Evolutionary conservation across 64 coral and sea anemone genomes (phyloP).

Genomic region (Pocillopora damicornis): DNA sequence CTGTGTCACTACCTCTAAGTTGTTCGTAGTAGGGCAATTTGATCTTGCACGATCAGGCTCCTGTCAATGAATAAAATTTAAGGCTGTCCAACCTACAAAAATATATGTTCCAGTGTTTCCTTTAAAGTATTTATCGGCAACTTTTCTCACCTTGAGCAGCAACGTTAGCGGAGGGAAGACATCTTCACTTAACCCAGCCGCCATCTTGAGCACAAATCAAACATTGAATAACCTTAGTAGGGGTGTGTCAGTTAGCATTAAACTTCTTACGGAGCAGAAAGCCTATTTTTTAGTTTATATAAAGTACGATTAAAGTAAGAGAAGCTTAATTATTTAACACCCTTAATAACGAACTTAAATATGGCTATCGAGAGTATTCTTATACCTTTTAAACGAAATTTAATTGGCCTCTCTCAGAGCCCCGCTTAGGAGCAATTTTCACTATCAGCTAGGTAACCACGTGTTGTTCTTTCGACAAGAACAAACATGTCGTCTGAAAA

Average conservation of each 20-base stretch:
- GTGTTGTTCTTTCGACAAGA: too few relatives aligned
- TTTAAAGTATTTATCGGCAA: not conserved
- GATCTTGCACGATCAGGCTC: not conserved
- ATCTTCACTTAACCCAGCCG: slow-evolving; percentile 47
- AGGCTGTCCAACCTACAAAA: not conserved
- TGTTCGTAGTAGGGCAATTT: too few relatives aligned
- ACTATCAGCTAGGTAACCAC: not conserved
- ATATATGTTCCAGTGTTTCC: not conserved
- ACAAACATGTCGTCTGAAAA: too few relatives aligned
- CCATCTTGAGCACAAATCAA: slow-evolving; percentile 27
- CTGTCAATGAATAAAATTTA: not conserved
- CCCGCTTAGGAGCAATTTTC: not conserved
- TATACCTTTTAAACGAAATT: not conserved
- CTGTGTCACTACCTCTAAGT: too few relatives aligned
- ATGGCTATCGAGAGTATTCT: too few relatives aligned
- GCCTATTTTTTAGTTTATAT: too few relatives aligned
- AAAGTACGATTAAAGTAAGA: too few relatives aligned
- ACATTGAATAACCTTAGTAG: too few relatives aligned
- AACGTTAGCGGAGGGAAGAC: slow-evolving; percentile 66
- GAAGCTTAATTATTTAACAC: too few relatives aligned
- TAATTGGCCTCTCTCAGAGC: too few relatives aligned
- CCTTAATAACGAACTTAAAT: too few relatives aligned
- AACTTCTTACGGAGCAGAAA: not conserved
- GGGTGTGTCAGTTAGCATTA: not conserved
- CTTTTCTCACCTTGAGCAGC: slow-evolving; percentile 68